Evolutionary conservation across 2,888 invertebrate genomes (phyloP).

Genomic region (Eilema depressum): DNA sequence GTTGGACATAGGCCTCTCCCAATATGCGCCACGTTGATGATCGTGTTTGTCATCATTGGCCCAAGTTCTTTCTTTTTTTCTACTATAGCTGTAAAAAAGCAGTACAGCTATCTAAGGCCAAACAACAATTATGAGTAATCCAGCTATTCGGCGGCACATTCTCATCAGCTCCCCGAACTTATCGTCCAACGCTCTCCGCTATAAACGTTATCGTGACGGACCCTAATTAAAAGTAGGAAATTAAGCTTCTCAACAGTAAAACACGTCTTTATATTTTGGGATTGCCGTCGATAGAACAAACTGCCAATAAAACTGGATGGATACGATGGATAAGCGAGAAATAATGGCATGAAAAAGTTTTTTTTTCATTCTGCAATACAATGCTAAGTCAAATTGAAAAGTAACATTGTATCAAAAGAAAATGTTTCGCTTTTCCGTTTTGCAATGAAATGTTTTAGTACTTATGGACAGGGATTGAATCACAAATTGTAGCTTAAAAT

Average conservation of each 20-base stretch:
- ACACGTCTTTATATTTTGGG: constrained; percentile 36
- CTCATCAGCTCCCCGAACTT: constrained; percentile 20
- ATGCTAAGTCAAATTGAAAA: constrained; percentile 27
- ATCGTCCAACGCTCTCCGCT: constrained; percentile 27
- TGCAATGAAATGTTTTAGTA: constrained; percentile 21
- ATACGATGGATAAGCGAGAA: constrained; percentile 13
- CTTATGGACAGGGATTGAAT: not conserved
- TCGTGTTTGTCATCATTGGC: too few relatives aligned
- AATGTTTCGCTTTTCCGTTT: constrained; percentile 11
- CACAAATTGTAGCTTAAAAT: not conserved
- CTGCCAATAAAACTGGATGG: constrained; percentile 27
- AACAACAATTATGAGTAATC: constrained; percentile 7
- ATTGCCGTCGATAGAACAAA: constrained; percentile 31
- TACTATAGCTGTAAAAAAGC: not conserved
- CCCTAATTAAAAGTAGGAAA: constrained; percentile 49
- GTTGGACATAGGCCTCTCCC: too few relatives aligned
- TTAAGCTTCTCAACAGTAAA: constrained; percentile 40
- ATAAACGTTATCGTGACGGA: constrained; percentile 31
- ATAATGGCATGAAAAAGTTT: constrained; percentile 25
- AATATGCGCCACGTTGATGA: too few relatives aligned
- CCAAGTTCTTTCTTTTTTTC: too few relatives aligned
- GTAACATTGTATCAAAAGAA: constrained; percentile 27
- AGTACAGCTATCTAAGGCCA: not conserved
- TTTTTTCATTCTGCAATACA: constrained; percentile 15
- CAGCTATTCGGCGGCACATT: not conserved